Evolutionary conservation across 2,888 invertebrate species (phyloP), one percentile per base, ranked within the genome.

Genomic region (Philaethria dido): DNA sequence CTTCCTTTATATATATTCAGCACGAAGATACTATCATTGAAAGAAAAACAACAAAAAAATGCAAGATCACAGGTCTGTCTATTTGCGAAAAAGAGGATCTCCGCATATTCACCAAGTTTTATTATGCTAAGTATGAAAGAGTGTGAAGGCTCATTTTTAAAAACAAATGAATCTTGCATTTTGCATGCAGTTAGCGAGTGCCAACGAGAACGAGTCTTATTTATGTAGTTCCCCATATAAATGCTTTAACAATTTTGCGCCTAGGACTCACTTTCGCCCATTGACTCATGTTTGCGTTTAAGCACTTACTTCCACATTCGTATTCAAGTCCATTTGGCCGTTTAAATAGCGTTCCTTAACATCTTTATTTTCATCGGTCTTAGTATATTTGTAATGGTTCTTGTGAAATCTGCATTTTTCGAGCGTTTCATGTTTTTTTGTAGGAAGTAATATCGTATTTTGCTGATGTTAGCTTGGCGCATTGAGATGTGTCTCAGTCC

Each of bases 181-280:
- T 68, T 63, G 47, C 63, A n/a, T n/a, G 25, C 55, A 39, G 44
- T 68, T 61, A 57, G 65, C 36, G 68, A 62, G 62, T 68, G 63
- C 66, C 61, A 66, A 63, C 68, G 52, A 61, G 36, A 66, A 63
- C 68, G 52, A 61, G 36, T 29, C 61, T 68, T 68, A 64, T 68
- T 63, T 70, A 66, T 57, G 64, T 61, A 66, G 50, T 63, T 68
- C 62, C 66, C 57, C 57, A 66, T 62, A 68, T 68, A 64, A 66
- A 70, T 66, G 50, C 61, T n/a, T n/a, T 61, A 68, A 68, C 70
- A 65, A 65, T 65, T n/a, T 70, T 47, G 33, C 54, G 60, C 47
- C 55, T 60, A 68, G 63, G 60, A 60, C 48, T 47, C 48, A 48
- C 59, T 63, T 47, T 62, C n/a, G n/a, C n/a, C n/a, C n/a, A 52